These are phyloP conservation scores for Coenonympha arcania DNA, from an alignment of 2,888 invertebrate species.

Conservation along the genomic window DNA sequence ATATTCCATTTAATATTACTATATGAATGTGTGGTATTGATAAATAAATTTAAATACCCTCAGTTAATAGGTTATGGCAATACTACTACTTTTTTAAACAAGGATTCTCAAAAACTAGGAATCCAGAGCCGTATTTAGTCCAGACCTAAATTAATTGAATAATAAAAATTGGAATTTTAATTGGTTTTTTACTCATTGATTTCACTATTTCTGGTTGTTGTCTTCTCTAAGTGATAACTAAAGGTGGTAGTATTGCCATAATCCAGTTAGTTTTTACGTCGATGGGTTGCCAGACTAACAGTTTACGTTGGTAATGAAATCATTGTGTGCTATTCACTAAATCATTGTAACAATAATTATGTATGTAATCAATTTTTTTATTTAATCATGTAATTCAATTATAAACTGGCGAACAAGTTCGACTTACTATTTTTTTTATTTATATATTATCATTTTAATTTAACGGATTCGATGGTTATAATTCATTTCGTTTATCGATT, in stretches of 20 bases:
- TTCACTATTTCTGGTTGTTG: background rate
- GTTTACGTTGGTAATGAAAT: background rate
- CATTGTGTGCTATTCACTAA: constrained; percentile 5
- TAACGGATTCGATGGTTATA: constrained; percentile 57
- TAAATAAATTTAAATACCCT: constrained; percentile 18
- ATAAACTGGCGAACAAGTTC: constrained; percentile 43
- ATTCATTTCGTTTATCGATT: constrained; percentile 57
- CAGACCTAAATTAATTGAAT: too few species aligned
- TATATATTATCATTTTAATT: constrained; percentile 40
- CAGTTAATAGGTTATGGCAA: constrained; percentile 11
- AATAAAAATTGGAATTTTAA: too few species aligned
- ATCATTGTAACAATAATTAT: constrained; percentile 5
- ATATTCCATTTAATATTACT: constrained; percentile 54
- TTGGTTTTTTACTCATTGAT: background rate
- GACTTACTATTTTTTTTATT: constrained; percentile 39
- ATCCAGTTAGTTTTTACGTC: background rate
- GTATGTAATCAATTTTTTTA: constrained; percentile 24
- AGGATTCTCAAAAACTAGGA: too few species aligned
- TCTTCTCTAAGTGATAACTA: background rate
- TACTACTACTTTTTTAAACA: too few species aligned
- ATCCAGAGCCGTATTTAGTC: too few species aligned
- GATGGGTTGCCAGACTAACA: constrained; percentile 2
- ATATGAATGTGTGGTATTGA: constrained; percentile 23
- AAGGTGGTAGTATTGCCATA: background rate
- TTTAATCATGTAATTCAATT: constrained; percentile 1